Percentiles rank a stretch among this genome's conserved stretches.
These are phyloP conservation scores for Bombus pascuorum DNA, from an alignment of 1,140 invertebrate genomes.

Conservation along the genomic window DNA sequence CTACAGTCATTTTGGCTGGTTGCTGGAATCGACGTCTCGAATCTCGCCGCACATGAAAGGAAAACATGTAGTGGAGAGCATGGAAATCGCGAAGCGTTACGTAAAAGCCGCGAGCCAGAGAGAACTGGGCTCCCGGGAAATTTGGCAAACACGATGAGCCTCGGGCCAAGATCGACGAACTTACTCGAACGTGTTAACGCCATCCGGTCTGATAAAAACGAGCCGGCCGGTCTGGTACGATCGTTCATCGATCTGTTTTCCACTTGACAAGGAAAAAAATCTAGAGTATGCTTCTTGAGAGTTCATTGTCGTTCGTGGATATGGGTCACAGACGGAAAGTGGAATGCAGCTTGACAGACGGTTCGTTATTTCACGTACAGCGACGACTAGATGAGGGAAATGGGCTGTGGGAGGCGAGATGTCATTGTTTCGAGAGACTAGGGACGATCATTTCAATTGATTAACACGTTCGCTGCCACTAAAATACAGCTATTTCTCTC, in stretches of 20 bases:
- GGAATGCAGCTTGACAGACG: conserved; percentile 18
- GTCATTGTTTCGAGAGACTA: neutral
- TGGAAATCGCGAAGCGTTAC: neutral
- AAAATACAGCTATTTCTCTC: neutral
- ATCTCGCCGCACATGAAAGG: neutral
- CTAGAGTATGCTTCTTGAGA: neutral
- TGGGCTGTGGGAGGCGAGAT: conserved; percentile 1
- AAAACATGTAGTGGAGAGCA: neutral
- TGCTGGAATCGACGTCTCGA: neutral
- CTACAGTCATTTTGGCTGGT: no score
- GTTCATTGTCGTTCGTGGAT: conserved; percentile 12
- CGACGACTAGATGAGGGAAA: neutral
- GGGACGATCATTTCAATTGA: neutral
- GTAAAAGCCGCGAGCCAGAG: neutral
- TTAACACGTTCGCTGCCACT: conserved; percentile 1
- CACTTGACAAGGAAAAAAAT: neutral
- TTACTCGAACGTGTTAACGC: neutral
- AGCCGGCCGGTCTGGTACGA: neutral
- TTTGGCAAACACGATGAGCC: neutral
- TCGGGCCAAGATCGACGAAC: neutral
- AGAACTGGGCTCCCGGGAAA: neutral
- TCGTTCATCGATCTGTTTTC: neutral
- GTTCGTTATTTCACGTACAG: neutral
- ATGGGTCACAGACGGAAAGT: conserved; percentile 13
- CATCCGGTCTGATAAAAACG: neutral